These are phyloP conservation scores for Sarotherodon lohbergeri DNA, from an alignment of 2,113 vertebrate species.

Conservation along the genomic window DNA sequence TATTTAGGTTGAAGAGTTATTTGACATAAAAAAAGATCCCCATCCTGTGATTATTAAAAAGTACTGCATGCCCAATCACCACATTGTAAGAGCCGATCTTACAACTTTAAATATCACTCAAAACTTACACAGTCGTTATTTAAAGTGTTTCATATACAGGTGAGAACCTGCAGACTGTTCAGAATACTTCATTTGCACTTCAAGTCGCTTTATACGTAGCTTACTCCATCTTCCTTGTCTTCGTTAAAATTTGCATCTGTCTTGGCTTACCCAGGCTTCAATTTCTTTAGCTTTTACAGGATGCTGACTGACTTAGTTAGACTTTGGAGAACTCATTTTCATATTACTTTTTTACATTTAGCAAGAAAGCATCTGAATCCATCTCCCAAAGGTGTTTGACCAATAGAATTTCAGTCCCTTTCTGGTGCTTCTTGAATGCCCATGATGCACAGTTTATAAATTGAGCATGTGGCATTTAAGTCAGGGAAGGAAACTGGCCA, in stretches of 20 bases:
- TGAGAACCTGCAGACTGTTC: neutral
- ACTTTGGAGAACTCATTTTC: neutral
- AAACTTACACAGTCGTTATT: neutral
- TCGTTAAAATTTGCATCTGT: neutral
- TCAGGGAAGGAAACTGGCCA: neutral
- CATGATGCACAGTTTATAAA: neutral
- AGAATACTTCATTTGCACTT: neutral
- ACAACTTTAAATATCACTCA: neutral
- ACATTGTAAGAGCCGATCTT: neutral
- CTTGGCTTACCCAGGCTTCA: neutral
- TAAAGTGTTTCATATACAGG: neutral
- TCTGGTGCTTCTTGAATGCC: neutral
- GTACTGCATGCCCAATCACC: neutral
- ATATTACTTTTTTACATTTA: neutral
- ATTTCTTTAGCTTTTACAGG: neutral
- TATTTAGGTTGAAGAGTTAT: neutral
- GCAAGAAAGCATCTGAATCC: neutral
- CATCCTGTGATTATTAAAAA: neutral
- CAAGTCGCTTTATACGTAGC: neutral
- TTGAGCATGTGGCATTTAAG: neutral
- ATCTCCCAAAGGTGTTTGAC: neutral
- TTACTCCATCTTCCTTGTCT: neutral
- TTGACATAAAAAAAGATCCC: neutral
- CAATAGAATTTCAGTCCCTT: neutral
- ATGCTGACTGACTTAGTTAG: neutral